Base-by-base conservation (phyloP, 2,797 vertebrate species). In the Sebastes diaconus region DNA sequence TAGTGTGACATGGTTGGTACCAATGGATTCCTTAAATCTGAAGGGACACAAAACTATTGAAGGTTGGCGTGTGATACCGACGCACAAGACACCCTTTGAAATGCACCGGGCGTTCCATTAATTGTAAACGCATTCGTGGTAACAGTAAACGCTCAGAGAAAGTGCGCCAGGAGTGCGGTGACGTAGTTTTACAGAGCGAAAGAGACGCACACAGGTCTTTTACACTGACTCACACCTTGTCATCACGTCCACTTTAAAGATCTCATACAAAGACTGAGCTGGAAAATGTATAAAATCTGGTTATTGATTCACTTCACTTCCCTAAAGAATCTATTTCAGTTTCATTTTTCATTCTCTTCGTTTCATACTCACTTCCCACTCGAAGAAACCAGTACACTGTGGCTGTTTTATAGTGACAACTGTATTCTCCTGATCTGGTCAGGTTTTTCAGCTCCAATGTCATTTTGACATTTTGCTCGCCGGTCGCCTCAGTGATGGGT, bases 341-440 rank as follows among this genome's bases (percentile, higher is more conserved):
- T 61, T 16, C 9, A 29, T 30, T 25, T 77, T 22, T 13, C 6
- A 32, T 73, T 68, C 6, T 71, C 18, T 10, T 22, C 6, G 50
- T 65, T 73, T 69, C 8, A 11, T 54, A 86, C 95, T 95, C 76
- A 96, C 96, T 89, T 88, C 76, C 89, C 39, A 95, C 90, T 59
- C 74, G 90, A 32, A 96, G 68, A 79, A 85, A 90, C 92, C 86
- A 95, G 73, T 71, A 84, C 9, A 65, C 85, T 2, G 0, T 18
- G 6, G 42, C 18, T 0, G 0, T 5, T 63, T 70, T 18, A 84
- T 83, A 93, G 0, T 1, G 0, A 64, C 94, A 96, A 6, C 0
- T 2, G 77, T 96, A 96, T 68, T 92, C 80, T 76, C 96, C 96
- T 6, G 95, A 93, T 1, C 1, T 68, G 1, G 0, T 81, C 55